Evolutionary conservation across 1,140 invertebrate species (phyloP).

Genomic region (Propsilocerus akamusi): DNA sequence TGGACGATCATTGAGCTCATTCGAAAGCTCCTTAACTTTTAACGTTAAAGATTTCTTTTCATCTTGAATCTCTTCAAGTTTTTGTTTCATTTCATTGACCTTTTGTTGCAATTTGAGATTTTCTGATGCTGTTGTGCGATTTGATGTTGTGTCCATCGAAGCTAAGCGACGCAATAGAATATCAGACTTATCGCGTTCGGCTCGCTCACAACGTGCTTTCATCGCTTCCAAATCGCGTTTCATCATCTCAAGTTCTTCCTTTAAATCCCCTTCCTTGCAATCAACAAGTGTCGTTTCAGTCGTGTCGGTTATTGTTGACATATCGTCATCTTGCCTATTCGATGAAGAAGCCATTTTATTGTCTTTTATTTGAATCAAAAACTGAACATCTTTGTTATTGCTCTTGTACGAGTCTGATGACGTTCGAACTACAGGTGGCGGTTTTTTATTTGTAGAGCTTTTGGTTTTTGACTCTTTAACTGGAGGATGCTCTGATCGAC

Average conservation of each 20-base stretch:
- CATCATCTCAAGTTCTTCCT: conserved; percentile 44
- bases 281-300: conserved; percentile 27
- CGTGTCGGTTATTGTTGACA: conserved; percentile 24
- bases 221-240: conserved; percentile 36
- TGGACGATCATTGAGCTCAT: conserved; percentile 26
- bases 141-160: conserved; percentile 52
- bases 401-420: conserved; percentile 13
- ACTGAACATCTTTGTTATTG: conserved; percentile 28
- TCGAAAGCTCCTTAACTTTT: conserved; percentile 50
- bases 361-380: conserved; percentile 30
- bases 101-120: conserved; percentile 59
- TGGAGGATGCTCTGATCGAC: conserved; percentile 9
- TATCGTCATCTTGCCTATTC: conserved; percentile 26
- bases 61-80: conserved; percentile 56
- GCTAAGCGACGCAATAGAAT: conserved; percentile 55
- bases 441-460: conserved; percentile 7
- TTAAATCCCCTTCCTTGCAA: conserved; percentile 24
- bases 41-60: conserved; percentile 60
- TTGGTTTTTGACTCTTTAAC: neutral
- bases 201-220: conserved; percentile 48
- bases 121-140: conserved; percentile 46
- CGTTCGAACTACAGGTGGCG: conserved; percentile 7
- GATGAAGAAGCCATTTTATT: conserved; percentile 12
- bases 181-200: conserved; percentile 75
- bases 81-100: conserved; percentile 59